Evolutionary conservation across 2,113 vertebrate genomes (phyloP), one percentile per base, ranked within the genome.

Genomic region (Euleptes europaea): DNA sequence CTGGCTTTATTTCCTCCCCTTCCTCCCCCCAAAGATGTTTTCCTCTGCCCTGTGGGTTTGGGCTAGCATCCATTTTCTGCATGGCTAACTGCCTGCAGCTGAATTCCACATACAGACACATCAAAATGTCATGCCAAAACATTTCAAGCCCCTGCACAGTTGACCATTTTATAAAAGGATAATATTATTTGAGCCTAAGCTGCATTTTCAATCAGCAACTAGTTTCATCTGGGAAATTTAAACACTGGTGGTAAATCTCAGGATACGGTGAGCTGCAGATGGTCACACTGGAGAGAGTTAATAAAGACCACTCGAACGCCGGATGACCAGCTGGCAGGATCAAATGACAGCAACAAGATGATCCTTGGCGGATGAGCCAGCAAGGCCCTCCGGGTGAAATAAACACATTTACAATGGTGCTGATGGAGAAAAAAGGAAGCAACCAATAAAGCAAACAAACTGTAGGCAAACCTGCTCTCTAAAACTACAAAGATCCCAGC

Each of bases 201-300:
- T 60, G 76, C n/a, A 63, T 71, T 84, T 84, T 78, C 47, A 84
- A 70, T 70, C 75, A 42, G 38, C 74, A 67, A 2, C 83, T 44
- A 28, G 2, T 13, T 78, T 70, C 49, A 57, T 9, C n/a, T 72
- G 21, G 51, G 33, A 63, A 85, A 72, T 72, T 19, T 35, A 72
- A 33, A 40, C 66, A 57, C 65, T 57, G 17, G 28, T 78, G 66
- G 14, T 42, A 44, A 78, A 78, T 78, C 65, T 28, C 57, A n/a
- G 31, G 40, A 28, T 1, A 0, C 23, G 38, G 84, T 42, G 10
- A 57, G 8, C 6, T 0, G 17, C 66, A 57, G 76, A 49, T 73
- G 70, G 51, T n/a, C 51, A 33, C 69, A 54, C 3, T n/a, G 49
- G 57, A 14, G 0, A 2, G 26, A 10, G 26, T 85, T 75, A 42